A percentile compares a stretch with the other conserved stretches of the same genome.
phyloP scores from a whole-genome alignment of 2,888 invertebrate species.

The Hemistola chrysoprasaria region DNA sequence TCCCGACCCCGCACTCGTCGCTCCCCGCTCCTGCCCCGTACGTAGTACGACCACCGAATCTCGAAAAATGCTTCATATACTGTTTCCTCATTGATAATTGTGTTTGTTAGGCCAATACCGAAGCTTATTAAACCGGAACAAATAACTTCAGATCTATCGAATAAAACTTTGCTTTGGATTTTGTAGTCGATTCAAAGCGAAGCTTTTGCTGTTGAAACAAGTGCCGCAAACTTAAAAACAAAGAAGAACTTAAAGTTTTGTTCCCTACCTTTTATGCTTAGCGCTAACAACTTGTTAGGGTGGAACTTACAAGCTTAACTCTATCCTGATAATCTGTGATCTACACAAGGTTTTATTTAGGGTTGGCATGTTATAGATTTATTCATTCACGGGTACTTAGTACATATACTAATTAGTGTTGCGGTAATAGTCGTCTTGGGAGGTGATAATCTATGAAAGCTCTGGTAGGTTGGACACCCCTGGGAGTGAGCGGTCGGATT shows the following conservation, averaged over 20 bases:
- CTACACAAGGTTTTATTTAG: constrained; percentile 7
- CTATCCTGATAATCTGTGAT: constrained; percentile 16
- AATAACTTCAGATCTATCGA: too few species aligned
- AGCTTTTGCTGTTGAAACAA: too few species aligned
- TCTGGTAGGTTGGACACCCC: constrained; percentile 36
- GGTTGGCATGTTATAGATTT: constrained; percentile 52
- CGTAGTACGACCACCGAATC: constrained; percentile 60
- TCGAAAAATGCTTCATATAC: constrained; percentile 33
- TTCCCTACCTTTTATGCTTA: constrained; percentile 2
- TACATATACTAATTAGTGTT: constrained; percentile 75
- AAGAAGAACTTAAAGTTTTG: not conserved
- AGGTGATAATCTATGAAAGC: constrained; percentile 45
- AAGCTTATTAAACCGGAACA: too few species aligned
- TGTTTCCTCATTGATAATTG: constrained; percentile 21
- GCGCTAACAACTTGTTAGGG: constrained; percentile 7
- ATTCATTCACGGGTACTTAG: constrained; percentile 73
- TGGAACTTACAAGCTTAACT: constrained; percentile 14
- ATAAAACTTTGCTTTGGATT: too few species aligned
- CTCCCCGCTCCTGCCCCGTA: constrained; percentile 42
- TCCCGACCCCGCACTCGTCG: constrained; percentile 26
- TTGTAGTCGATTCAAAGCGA: too few species aligned
- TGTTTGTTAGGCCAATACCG: too few species aligned
- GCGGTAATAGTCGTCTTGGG: constrained; percentile 52
- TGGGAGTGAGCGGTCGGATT: constrained; percentile 26
- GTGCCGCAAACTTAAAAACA: not conserved